Evolutionary conservation across 2,113 vertebrate genomes (phyloP), one percentile per base, ranked within the genome.

Genomic region (Microtus oregoni): DNA sequence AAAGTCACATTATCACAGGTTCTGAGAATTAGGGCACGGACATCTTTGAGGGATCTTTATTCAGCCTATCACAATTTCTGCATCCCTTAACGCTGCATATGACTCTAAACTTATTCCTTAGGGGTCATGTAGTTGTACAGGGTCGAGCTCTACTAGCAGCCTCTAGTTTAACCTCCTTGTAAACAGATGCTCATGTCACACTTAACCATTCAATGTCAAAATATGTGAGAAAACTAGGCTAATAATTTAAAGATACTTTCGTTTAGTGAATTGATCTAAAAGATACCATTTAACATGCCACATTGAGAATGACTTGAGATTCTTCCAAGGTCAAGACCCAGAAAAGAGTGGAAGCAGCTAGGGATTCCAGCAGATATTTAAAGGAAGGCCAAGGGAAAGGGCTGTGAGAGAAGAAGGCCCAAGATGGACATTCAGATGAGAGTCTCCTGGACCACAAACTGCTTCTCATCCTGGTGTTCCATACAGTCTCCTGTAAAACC

Each of bases 161-260:
- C 12, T 72, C 28, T 35, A 63, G 4, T 32, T 72, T 12, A 91
- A 41, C 1, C 83, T 15, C 19, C 22, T 95, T 58, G 61, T 19
- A 91, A 94, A 86, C 92, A 1, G 65, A 68, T 70, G 67, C 0
- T 75, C 72, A 75, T 55, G 78, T 44, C 2, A 47, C 14, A 38
- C 87, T 95, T 88, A 86, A 73, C 35, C 19, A 72, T 38, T 8
- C 61, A 28, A 67, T 61, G 77, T 32, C 68, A 88, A 90, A 93
- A 52, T 88, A 55, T 38, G 38, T 72, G 86, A 3, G 52, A 88
- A 72, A 22, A 2, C 22, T n/a, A 55, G 7, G 13, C 1, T 32
- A 50, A 55, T 77, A 67, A 79, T 86, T 91, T 75, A 2, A 76
- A 95, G 22, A 4, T 70, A 47, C 30, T 67, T 67, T 35, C 47